These are phyloP conservation scores for Catonia carolina DNA, from an alignment of 2,888 invertebrate genomes.

Conservation along the genomic window DNA sequence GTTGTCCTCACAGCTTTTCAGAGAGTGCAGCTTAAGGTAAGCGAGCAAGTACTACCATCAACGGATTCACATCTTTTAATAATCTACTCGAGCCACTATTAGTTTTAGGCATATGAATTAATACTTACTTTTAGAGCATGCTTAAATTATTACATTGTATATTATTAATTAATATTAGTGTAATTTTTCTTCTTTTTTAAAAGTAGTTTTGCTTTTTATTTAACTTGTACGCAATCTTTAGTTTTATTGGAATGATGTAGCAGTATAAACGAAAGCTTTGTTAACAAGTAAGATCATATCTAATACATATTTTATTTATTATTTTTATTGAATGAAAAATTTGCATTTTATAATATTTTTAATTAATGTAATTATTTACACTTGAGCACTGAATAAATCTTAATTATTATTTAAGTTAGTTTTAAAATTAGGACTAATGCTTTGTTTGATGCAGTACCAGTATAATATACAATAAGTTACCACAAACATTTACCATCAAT, in stretches of 20 bases:
- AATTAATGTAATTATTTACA: not conserved
- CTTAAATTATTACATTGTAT: not conserved
- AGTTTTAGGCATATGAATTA: not conserved
- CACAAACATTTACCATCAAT: too few species aligned
- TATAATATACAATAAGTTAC: too few species aligned
- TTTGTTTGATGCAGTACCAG: too few species aligned
- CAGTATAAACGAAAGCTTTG: constrained; percentile 12
- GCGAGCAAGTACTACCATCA: not conserved
- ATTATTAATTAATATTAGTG: not conserved
- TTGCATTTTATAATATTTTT: not conserved
- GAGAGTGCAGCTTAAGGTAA: constrained; percentile 25
- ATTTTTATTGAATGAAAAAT: too few species aligned
- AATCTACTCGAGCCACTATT: not conserved
- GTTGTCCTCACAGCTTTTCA: constrained; percentile 25
- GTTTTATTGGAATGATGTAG: not conserved
- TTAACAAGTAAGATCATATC: not conserved
- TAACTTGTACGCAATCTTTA: constrained; percentile 3
- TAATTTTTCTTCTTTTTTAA: constrained; percentile 11
- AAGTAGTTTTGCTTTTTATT: not conserved
- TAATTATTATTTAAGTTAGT: too few species aligned
- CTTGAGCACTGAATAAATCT: too few species aligned
- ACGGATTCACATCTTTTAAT: constrained; percentile 3
- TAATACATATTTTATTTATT: not conserved
- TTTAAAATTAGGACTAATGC: too few species aligned
- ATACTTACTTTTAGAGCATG: not conserved